These are phyloP conservation scores for Rhopalosiphum nymphaeae DNA, from an alignment of 2,888 invertebrate genomes.

Conservation along the genomic window DNA sequence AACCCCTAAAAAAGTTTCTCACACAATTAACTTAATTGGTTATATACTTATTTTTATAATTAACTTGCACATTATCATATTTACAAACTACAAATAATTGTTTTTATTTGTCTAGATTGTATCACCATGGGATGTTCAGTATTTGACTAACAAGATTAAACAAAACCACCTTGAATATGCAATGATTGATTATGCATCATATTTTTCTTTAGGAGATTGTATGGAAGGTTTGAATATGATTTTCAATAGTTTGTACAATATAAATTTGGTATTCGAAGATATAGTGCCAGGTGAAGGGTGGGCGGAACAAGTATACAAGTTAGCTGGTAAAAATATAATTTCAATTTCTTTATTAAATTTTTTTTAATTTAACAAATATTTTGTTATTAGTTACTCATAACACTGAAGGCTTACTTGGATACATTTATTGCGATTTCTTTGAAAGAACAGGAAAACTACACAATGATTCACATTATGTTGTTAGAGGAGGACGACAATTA, in stretches of 20 bases:
- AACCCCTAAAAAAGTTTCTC: too few relatives aligned
- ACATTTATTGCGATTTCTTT: slow-evolving; percentile 98
- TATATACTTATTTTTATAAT: slow-evolving; percentile 16
- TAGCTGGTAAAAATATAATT: slow-evolving; percentile 74
- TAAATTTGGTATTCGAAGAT: slow-evolving; percentile 81
- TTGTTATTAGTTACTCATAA: slow-evolving; percentile 80
- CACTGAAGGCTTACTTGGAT: slow-evolving; percentile 85
- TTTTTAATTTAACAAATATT: neutral
- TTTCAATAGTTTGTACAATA: slow-evolving; percentile 86
- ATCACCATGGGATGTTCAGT: slow-evolving; percentile 88
- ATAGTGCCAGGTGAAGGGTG: slow-evolving; percentile 86
- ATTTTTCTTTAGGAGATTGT: slow-evolving; percentile 92
- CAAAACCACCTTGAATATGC: slow-evolving; percentile 79
- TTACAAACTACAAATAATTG: slow-evolving; percentile 41
- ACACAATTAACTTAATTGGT: neutral
- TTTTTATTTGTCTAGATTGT: slow-evolving; percentile 66
- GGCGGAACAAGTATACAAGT: slow-evolving; percentile 89
- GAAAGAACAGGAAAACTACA: slow-evolving; percentile 91
- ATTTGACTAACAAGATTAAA: slow-evolving; percentile 83
- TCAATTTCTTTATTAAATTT: neutral
- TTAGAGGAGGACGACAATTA: slow-evolving; percentile 88
- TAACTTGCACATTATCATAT: neutral
- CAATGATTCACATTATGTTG: slow-evolving; percentile 99
- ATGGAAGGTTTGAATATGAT: slow-evolving; percentile 97
- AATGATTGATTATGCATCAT: slow-evolving; percentile 83